Evolutionary conservation across 1,140 invertebrate species (phyloP), one percentile per base, ranked within the genome.

Genomic region (Dolichoris vasculosae): DNA sequence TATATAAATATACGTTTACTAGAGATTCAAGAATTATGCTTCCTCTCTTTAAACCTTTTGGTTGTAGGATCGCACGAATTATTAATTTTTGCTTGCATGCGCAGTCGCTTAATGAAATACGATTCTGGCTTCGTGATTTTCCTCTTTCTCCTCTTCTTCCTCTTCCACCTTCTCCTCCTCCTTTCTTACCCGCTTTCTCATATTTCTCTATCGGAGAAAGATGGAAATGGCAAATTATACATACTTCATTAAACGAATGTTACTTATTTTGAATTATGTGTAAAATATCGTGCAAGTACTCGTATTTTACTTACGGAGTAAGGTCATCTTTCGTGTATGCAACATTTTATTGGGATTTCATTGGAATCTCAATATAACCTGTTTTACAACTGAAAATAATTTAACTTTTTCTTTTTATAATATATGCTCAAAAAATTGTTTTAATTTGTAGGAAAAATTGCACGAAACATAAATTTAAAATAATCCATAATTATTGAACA

Each of bases 181-280:
- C 67, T 71, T 13, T 23, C 15, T 20, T 1, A 7, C 35, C 40
- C 20, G 43, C 13, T 48, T 71, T 71, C 15, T 26, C 20, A 17
- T 40, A 23, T 40, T 71, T 71, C 20, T 71, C 15, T 71, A 71
- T 71, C 40, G 43, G 30, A 20, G 43, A 76, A 30, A 9, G 73
- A 76, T 76, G 73, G 26, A 48, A 30, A 46, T 11, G 43, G 43
- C n/a, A 48, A 76, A 48, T 76, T 76, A 48, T 30, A 40, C 32
- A 7, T 23, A 48, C 26, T 76, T 76, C 26, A 76, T 76, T 76
- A 76, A 15, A 20, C 38, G 43, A 4, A 76, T 73, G 46, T 76
- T 48, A 76, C 8, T 76, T 76, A 76, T 48, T 46, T 76, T 76
- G 73, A 48, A 48, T 76, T 30, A 76, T 20, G 43, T 48, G 73